A percentile compares a stretch with the other conserved stretches of the same genome.
Evolutionary conservation across 2,888 invertebrate genomes (phyloP).

Genomic region (Lycocerus yunnanus): DNA sequence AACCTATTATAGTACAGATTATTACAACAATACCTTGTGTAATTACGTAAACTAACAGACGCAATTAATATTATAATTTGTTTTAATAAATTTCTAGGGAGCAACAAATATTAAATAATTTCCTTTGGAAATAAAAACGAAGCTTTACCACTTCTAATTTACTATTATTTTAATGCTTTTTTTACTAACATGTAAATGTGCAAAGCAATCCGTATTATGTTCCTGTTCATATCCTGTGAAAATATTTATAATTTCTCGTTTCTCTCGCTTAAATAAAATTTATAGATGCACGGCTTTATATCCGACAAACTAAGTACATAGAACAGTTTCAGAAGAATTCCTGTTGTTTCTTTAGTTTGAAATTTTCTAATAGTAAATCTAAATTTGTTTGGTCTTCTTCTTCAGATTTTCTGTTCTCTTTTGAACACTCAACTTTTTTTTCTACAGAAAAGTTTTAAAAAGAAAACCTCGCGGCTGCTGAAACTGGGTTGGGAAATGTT

Average conservation of each 20-base stretch:
- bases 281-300: background rate
- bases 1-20: constrained; percentile 24
- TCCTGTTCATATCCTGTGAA: background rate
- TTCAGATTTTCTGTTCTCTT: too few relatives aligned
- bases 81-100: background rate
- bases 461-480: too few relatives aligned
- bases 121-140: background rate
- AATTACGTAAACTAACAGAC: constrained; percentile 27
- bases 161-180: background rate
- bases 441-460: too few relatives aligned
- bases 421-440: too few relatives aligned
- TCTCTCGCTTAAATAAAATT: background rate
- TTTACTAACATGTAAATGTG: background rate
- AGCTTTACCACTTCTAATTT: background rate
- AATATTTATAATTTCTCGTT: background rate
- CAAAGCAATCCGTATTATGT: background rate
- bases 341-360: too few relatives aligned
- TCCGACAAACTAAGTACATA: too few relatives aligned
- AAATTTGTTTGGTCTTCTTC: too few relatives aligned
- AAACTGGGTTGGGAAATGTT: too few relatives aligned
- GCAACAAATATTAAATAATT: background rate
- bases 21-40: constrained; percentile 27
- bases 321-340: too few relatives aligned
- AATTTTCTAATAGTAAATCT: too few relatives aligned
- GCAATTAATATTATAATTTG: constrained; percentile 16